A percentile compares a stretch with the other conserved stretches of the same genome.
phyloP scores from a whole-genome alignment of 2,113 vertebrate genomes.

The Willisornis vidua region DNA sequence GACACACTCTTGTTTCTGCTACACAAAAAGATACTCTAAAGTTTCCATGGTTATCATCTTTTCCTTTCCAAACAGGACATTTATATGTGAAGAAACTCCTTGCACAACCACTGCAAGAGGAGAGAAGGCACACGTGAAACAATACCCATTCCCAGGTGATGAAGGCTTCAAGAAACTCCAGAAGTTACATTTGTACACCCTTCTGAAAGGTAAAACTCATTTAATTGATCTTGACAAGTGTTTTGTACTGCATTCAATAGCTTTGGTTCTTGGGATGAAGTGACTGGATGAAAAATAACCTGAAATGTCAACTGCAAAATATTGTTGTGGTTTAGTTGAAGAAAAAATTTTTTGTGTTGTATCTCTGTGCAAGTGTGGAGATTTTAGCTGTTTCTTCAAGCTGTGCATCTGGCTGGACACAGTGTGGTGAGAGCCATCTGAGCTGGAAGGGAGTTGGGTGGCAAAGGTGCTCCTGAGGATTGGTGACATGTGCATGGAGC shows the following conservation, averaged over 20 bases:
- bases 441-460: background rate
- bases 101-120: background rate
- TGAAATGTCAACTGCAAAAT: background rate
- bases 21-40: background rate
- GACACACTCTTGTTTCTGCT: background rate
- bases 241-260: background rate
- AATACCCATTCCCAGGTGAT: accelerated
- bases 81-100: background rate
- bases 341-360: background rate
- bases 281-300: background rate
- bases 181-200: background rate
- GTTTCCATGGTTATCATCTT: background rate
- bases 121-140: background rate
- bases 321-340: background rate
- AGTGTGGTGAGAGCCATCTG: background rate
- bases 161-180: background rate
- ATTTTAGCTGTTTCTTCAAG: background rate
- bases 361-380: background rate
- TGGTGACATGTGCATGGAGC: background rate
- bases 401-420: background rate
- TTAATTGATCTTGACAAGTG: background rate
- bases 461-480: background rate
- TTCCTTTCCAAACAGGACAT: background rate
- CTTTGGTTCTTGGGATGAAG: background rate
- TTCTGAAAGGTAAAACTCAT: background rate